Evolutionary conservation across 2,888 invertebrate genomes (phyloP), one percentile per base, ranked within the genome.

Genomic region (Chalcosyrphus nemorum): DNA sequence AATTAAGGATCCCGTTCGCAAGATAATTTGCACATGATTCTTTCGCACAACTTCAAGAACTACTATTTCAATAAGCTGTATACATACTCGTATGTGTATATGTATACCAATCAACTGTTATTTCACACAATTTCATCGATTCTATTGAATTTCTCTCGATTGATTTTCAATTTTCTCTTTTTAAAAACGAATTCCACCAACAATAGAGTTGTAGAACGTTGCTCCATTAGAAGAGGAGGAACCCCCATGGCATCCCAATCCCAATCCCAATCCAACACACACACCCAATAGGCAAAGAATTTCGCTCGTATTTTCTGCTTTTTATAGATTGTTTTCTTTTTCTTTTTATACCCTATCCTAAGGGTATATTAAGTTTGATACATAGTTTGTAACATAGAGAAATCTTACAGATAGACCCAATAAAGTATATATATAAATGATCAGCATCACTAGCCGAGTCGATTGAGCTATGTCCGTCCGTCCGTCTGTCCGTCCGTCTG

Each of bases 61-160:
- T n/a, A n/a, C n/a, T 15, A 56, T 9, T 13, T 32, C 15, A 70
- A 57, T 57, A 27, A 21, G 2, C 6, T 13, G n/a, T 43, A 50
- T 27, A n/a, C n/a, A n/a, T n/a, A n/a, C n/a, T n/a, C n/a, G n/a
- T n/a, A n/a, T n/a, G n/a, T n/a, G n/a, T n/a, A n/a, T n/a, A n/a
- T n/a, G 38, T 38, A 9, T 27, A 41, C 24, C 35, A 65, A 65
- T 52, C 52, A 15, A 38, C 68, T 35, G 27, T 54, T 61, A 38
- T 77, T 77, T 56, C n/a, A 29, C 29, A 77, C 45, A 70, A 38
- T 21, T 70, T 56, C 29, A 29, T 70, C 27, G 17, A 17, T 35
- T 68, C 17, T 63, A n/a, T n/a, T n/a, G n/a, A n/a, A n/a, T n/a
- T n/a, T n/a, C n/a, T n/a, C n/a, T n/a, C n/a, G n/a, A n/a, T n/a